These are phyloP conservation scores for Palythoa grandis DNA, from an alignment of 92 coral and sea anemone genomes.

Conservation along the genomic window DNA sequence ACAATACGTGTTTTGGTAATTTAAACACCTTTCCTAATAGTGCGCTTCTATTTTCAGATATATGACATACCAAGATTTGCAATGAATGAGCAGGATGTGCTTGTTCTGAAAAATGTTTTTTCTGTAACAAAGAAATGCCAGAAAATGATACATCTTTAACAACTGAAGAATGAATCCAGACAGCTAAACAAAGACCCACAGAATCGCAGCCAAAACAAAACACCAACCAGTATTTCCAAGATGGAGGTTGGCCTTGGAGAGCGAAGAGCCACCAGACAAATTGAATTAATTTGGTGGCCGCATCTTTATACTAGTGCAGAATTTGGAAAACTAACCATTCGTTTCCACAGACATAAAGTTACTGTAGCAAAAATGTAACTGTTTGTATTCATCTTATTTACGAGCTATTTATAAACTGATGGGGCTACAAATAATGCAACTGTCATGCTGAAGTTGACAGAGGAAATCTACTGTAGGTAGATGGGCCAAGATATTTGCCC, in stretches of 20 bases:
- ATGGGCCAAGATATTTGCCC: too few relatives aligned
- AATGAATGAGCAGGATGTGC: neutral
- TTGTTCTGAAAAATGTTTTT: neutral
- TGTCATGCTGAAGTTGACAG: too few relatives aligned
- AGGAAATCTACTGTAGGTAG: too few relatives aligned
- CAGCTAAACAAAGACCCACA: neutral
- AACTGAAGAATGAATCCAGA: neutral
- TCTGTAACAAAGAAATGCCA: neutral
- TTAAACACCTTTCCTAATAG: neutral
- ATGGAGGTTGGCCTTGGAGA: slow-evolving; percentile 1
- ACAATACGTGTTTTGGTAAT: neutral
- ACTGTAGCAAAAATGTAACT: neutral
- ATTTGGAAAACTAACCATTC: neutral
- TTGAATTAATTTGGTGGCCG: slow-evolving; percentile 1
- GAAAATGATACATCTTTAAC: neutral
- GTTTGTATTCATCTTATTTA: neutral
- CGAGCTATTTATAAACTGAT: too few relatives aligned
- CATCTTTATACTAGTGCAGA: neutral
- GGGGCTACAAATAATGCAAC: too few relatives aligned
- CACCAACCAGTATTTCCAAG: slow-evolving; percentile 3
- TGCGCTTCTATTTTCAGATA: neutral
- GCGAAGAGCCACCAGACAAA: neutral
- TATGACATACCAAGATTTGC: neutral
- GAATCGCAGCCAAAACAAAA: neutral
- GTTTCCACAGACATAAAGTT: neutral